Evolutionary conservation across 2,888 invertebrate genomes (phyloP).

Genomic region (Heteromurus nitidus): DNA sequence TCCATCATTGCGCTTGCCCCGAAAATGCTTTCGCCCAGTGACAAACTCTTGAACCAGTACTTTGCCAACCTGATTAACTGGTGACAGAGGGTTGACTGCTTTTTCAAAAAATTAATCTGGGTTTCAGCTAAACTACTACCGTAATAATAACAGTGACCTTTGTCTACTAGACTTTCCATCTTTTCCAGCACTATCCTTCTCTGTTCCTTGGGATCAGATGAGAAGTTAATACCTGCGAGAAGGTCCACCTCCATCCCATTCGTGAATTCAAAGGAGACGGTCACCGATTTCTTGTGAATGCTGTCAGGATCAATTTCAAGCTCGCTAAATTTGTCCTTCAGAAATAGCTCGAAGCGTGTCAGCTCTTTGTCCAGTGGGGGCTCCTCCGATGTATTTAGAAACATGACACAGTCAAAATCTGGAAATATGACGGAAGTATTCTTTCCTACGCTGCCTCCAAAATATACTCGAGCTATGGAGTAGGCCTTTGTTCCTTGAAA

Average conservation of each 20-base stretch:
- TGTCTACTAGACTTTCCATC: not conserved
- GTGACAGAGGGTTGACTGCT: constrained; percentile 4
- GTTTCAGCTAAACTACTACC: constrained; percentile 15
- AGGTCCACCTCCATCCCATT: constrained; percentile 57
- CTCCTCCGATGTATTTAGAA: constrained; percentile 28
- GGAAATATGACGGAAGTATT: constrained; percentile 50
- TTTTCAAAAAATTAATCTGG: constrained; percentile 18
- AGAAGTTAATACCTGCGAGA: constrained; percentile 42
- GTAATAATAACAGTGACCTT: not conserved
- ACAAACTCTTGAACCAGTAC: constrained; percentile 46
- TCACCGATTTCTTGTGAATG: not conserved
- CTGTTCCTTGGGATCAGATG: not conserved
- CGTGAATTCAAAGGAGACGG: constrained; percentile 19
- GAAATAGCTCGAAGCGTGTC: constrained; percentile 20
- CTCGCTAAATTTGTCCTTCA: not conserved
- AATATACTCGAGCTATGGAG: not conserved
- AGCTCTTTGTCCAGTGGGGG: constrained; percentile 8
- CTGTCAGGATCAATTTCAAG: constrained; percentile 6
- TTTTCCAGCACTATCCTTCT: not conserved
- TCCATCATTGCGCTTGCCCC: constrained; percentile 49
- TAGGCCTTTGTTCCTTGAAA: not conserved
- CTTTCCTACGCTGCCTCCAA: constrained; percentile 57
- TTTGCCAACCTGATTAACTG: constrained; percentile 28
- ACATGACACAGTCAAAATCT: constrained; percentile 54
- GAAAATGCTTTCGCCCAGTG: constrained; percentile 19